Conservation (phyloP, 2,113 vertebrate genomes). For the Tachycineta bicolor region DNA sequence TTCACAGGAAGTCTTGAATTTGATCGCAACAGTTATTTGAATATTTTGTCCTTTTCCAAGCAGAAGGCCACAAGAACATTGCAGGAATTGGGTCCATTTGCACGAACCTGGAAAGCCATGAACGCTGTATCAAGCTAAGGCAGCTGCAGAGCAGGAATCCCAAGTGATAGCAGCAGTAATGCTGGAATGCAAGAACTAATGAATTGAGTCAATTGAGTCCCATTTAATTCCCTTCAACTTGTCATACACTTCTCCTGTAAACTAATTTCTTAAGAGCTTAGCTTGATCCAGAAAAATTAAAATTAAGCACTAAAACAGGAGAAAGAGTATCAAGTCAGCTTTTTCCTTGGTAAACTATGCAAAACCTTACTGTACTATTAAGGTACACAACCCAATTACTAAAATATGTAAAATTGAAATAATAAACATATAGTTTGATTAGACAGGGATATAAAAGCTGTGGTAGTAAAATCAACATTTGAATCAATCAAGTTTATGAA, state of each 20-base stretch:
- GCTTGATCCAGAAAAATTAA: conserved; percentile 25
- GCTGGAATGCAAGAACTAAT: not conserved
- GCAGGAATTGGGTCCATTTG: not conserved
- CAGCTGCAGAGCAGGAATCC: not conserved
- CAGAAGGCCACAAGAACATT: not conserved
- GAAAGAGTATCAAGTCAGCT: conserved; percentile 51
- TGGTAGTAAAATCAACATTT: conserved; percentile 56
- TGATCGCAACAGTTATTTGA: not conserved
- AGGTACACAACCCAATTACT: conserved; percentile 63
- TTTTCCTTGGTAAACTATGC: conserved; percentile 14
- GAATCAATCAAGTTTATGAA: conserved; percentile 68
- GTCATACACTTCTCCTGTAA: not conserved
- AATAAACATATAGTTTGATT: conserved; percentile 62
- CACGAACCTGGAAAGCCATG: not conserved
- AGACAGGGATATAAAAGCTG: conserved; percentile 62
- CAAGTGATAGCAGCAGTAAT: not conserved
- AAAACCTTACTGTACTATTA: conserved; percentile 39
- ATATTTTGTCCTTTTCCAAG: not conserved
- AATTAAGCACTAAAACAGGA: conserved; percentile 31
- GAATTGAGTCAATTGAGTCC: not conserved
- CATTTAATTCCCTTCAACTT: conserved; percentile 14
- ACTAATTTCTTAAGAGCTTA: conserved; percentile 35
- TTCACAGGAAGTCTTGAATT: not conserved
- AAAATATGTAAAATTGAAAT: conserved; percentile 58
- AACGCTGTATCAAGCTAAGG: not conserved